Percentiles rank a stretch among this genome's conserved stretches.
Evolutionary conservation across 2,113 vertebrate genomes (phyloP).

Genomic region (Brachypteracias leptosomus): DNA sequence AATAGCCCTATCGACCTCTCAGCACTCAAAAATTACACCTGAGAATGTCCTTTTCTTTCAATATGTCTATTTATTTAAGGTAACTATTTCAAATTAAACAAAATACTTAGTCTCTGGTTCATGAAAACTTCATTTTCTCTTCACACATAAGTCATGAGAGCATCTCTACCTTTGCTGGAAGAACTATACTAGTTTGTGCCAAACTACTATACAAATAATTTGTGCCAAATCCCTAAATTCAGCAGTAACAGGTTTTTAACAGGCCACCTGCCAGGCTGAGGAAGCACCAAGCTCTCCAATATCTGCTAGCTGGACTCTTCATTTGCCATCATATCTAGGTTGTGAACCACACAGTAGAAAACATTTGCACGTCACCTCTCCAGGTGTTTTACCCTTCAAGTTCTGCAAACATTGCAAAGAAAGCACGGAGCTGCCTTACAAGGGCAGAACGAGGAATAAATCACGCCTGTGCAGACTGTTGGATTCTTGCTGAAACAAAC

Average conservation of each 20-base stretch:
- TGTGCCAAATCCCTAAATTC: background rate
- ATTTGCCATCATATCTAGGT: background rate
- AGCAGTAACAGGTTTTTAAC: background rate
- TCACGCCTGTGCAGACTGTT: background rate
- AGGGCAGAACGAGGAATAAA: background rate
- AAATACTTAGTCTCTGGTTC: background rate
- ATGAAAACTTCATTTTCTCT: background rate
- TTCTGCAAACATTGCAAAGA: background rate
- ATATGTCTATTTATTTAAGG: background rate
- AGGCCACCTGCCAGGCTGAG: background rate
- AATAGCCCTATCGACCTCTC: background rate
- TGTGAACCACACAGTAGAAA: background rate
- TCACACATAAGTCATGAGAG: background rate
- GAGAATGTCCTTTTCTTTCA: background rate
- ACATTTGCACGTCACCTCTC: background rate
- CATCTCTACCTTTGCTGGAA: background rate
- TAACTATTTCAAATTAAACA: background rate
- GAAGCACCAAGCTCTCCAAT: background rate
- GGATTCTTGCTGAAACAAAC: slow-evolving; percentile 10
- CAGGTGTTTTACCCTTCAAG: background rate
- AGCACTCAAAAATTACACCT: background rate
- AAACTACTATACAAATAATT: background rate
- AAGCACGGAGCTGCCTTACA: background rate
- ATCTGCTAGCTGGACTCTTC: background rate
- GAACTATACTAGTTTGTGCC: background rate